Base-by-base conservation (phyloP, 2,888 invertebrate species). In the Nebria brevicollis region DNA sequence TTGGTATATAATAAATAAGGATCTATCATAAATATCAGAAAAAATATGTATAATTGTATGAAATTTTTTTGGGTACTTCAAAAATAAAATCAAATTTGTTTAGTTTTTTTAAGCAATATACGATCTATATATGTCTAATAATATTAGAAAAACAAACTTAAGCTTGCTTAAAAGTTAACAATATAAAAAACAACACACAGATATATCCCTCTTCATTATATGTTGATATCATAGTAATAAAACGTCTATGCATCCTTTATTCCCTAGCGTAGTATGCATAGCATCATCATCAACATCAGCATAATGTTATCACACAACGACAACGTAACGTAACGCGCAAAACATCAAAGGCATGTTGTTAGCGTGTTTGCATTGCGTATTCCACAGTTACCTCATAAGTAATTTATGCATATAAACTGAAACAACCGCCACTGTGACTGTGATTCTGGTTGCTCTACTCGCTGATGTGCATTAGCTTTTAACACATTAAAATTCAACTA, bases 351-450 rank as follows among this genome's bases (percentile, higher is more conserved):
- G 66, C 66, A 34, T 7, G 73, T 11, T n/a, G 73, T 13, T 54
- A 8, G 54, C 8, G 54, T 54, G 54, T 54, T 15, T 73, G 42
- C 73, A 78, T 78, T 74, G 78, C 73, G 73, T 78, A 78, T 78
- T 74, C 79, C 79, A 74, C 25, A 43, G 72, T 26, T 13, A 42
- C 20, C 77, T 77, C 77, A 77, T 79, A 79, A 79, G 79, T 79
- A 79, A 79, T 79, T 74, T 79, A 79, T 79, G 79, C 68, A 79
- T 79, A 75, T 75, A 79, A 75, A 79, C 74, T 66, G 79, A 79
- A 79, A 79, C 79, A 79, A 74, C 74, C 79, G 26, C 79, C 7
- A 20, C 41, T 15, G 54, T 20, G 70, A 25, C 70, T 70, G 70
- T 70, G 70, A 70, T 70, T 70, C 70, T 25, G 25, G n/a, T 25